phyloP scores from a whole-genome alignment of 2,888 invertebrate genomes.

The Aleiodes alternator region DNA sequence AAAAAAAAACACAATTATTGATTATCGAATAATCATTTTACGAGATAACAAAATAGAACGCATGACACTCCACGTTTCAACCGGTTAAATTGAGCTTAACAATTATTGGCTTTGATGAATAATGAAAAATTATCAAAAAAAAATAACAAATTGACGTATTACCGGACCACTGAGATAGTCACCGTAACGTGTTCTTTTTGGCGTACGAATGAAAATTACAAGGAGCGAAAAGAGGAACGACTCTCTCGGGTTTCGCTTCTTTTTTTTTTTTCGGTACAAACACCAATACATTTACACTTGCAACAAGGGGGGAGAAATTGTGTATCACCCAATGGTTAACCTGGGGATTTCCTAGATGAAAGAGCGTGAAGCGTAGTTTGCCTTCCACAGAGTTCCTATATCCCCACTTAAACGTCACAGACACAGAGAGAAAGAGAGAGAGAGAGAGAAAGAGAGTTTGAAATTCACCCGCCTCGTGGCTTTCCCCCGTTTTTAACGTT shows the following conservation, averaged over 20 bases:
- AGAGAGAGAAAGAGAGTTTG: neutral
- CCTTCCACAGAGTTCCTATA: conserved; percentile 17
- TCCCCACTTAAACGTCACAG: conserved; percentile 11
- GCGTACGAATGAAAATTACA: conserved; percentile 31
- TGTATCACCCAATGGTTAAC: conserved; percentile 8
- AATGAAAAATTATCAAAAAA: conserved; percentile 1
- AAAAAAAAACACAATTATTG: conserved; percentile 8
- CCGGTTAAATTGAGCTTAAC: conserved; percentile 9
- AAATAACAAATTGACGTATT: neutral
- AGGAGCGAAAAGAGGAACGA: conserved; percentile 29
- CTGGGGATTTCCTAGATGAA: conserved; percentile 8
- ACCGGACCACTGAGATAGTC: neutral
- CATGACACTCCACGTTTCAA: neutral
- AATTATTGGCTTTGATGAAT: neutral
- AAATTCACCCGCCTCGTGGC: conserved; percentile 43
- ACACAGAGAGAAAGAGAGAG: conserved; percentile 31
- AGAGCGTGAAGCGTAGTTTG: conserved; percentile 47
- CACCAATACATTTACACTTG: too few species aligned
- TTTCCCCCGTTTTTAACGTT: conserved; percentile 33
- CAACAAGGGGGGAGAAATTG: too few species aligned
- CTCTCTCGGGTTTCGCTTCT: neutral
- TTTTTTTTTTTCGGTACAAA: too few species aligned
- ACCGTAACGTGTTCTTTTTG: conserved; percentile 26
- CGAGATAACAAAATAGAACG: too few species aligned
- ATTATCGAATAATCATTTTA: too few species aligned